Base-by-base conservation (phyloP, 1,140 invertebrate genomes). In the Pachyrhynchus sulphureomaculatus region DNA sequence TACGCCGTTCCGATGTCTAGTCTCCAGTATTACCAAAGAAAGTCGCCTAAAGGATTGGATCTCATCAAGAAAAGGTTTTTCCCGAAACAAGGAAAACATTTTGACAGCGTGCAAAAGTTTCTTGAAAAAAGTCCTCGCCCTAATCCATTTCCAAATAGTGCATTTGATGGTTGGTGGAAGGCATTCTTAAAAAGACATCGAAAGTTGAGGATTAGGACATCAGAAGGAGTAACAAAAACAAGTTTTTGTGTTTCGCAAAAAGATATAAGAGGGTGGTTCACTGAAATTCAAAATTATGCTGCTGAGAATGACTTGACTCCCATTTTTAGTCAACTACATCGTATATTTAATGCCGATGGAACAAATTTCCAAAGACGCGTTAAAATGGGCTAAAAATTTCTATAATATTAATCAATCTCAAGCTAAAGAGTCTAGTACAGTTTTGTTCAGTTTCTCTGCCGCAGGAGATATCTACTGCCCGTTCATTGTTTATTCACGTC, bases 291-390 rank as follows among this genome's bases (percentile, higher is more conserved):
- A n/a, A n/a, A n/a, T n/a, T n/a, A n/a, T n/a, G n/a, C n/a, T n/a
- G n/a, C n/a, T n/a, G n/a, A n/a, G n/a, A n/a, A n/a, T n/a, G n/a
- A n/a, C n/a, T n/a, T n/a, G n/a, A n/a, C n/a, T 21, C 13, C 70
- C 55, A 62, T 75, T 47, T 44, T 77, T 18, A 17, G 65, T 34
- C 61, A 72, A 48, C 65, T 65, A 13, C 57, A 45, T 18, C 39
- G 68, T 20, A 70, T 76, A 15, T 71, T 72, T 36, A 78, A 77
- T 58, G 67, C 68, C 5, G 72, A 77, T 54, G 76, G 78, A 62
- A 76, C 69, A 29, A 68, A 64, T 52, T 72, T 77, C 62, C 39
- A 63, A 10, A 15, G 76, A n/a, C 69, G 65, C 29, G 71, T 70
- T 20, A 72, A 73, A 70, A 69, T 44, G 24, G 65, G 62, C 3